Evolutionary conservation across 2,888 invertebrate genomes (phyloP).

Genomic region (Stenichneumon culpator): DNA sequence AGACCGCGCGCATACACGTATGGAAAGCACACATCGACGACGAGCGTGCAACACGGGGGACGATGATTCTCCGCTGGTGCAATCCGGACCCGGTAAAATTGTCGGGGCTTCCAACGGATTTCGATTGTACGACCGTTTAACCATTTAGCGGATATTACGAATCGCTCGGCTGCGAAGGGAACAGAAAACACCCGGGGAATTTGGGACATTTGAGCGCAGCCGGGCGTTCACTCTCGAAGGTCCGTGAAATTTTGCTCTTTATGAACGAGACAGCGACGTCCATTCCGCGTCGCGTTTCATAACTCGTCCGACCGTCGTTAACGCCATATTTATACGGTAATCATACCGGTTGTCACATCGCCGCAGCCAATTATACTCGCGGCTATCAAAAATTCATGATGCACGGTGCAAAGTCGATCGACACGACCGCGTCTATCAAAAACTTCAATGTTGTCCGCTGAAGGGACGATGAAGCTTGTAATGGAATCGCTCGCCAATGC

Average conservation of each 20-base stretch:
- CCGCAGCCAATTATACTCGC: constrained; percentile 1
- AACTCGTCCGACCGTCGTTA: constrained; percentile 10
- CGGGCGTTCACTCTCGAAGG: neutral
- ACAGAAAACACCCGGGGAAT: neutral
- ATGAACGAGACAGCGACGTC: neutral
- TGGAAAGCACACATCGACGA: neutral
- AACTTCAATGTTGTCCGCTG: neutral
- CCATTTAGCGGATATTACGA: constrained; percentile 50
- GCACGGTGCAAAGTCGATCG: neutral
- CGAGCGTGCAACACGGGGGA: neutral
- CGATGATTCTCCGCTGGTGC: neutral
- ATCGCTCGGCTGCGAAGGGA: constrained; percentile 14
- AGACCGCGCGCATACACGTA: neutral
- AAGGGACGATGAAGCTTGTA: neutral
- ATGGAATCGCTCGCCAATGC: neutral
- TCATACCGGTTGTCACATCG: constrained; percentile 26
- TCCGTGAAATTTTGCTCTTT: constrained; percentile 33
- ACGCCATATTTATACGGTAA: neutral
- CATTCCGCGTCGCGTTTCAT: constrained; percentile 29
- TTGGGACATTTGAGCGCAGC: neutral
- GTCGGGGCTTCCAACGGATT: constrained; percentile 8
- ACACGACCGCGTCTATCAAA: neutral
- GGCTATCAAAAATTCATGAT: neutral
- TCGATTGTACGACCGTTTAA: constrained; percentile 43
- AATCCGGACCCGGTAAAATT: neutral